These are phyloP conservation scores for Enoplosus armatus DNA, from an alignment of 2,797 vertebrate genomes.

Conservation along the genomic window DNA sequence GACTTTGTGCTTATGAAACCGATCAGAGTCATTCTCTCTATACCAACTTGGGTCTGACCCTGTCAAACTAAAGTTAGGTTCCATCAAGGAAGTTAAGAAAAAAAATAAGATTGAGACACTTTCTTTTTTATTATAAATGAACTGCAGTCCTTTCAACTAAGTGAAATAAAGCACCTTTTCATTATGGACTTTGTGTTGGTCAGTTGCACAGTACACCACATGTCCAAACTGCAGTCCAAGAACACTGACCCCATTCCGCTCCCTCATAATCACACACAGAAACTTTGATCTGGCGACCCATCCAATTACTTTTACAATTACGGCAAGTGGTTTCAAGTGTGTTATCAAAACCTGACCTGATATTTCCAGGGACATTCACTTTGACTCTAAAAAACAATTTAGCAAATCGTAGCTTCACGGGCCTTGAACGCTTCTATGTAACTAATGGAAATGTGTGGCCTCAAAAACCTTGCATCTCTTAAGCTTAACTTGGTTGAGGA, in stretches of 20 bases:
- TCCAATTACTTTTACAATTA: constrained; percentile 54
- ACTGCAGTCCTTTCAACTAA: neutral
- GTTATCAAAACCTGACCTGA: constrained; percentile 42
- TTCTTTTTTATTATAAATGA: neutral
- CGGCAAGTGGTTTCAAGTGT: constrained; percentile 53
- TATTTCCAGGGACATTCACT: constrained; percentile 49
- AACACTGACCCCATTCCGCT: constrained; percentile 27
- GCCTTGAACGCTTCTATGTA: constrained; percentile 21
- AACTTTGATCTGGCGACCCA: constrained; percentile 47
- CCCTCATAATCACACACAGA: constrained; percentile 27
- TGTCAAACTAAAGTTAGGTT: neutral
- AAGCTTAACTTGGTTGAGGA: neutral
- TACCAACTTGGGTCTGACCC: constrained; percentile 1
- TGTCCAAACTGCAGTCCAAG: neutral
- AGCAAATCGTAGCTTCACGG: constrained; percentile 15
- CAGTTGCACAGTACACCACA: neutral
- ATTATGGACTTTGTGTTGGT: constrained; percentile 14
- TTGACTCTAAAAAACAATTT: constrained; percentile 38
- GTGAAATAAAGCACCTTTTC: constrained; percentile 23
- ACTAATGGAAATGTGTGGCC: constrained; percentile 29
- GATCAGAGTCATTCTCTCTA: neutral
- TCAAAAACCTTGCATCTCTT: constrained; percentile 20
- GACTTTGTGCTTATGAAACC: constrained; percentile 7
- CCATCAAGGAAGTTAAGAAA: neutral
- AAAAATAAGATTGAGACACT: neutral